phyloP scores from a whole-genome alignment of 37 sponge, comb jelly and placozoan genomes.

The Spongia lamella region DNA sequence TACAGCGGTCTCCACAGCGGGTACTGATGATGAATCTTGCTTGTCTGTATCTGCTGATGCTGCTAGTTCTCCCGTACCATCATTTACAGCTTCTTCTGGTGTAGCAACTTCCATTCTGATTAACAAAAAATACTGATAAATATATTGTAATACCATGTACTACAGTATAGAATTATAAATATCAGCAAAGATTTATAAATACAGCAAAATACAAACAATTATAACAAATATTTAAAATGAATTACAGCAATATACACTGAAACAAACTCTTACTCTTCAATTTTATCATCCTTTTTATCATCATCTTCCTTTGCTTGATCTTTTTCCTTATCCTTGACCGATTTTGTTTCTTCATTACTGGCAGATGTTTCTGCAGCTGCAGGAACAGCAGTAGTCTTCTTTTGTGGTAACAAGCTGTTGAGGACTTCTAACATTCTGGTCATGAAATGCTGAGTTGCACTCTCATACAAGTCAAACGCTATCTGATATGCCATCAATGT shows the following conservation, averaged over 20 bases:
- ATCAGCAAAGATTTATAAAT: too few relatives aligned
- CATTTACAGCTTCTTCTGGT: too few relatives aligned
- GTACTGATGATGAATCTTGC: too few relatives aligned
- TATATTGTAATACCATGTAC: too few relatives aligned
- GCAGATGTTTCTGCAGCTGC: background rate
- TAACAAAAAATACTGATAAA: background rate
- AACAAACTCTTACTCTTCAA: slow-evolving; percentile 5
- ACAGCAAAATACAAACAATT: too few relatives aligned
- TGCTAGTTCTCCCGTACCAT: too few relatives aligned
- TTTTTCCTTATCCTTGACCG: background rate
- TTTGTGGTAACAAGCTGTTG: slow-evolving; percentile 43
- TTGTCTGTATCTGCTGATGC: too few relatives aligned
- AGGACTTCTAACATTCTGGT: slow-evolving; percentile 57
- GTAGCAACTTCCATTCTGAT: too few relatives aligned
- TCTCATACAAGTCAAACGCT: slow-evolving; percentile 96
- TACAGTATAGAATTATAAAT: too few relatives aligned
- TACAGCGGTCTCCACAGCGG: too few relatives aligned
- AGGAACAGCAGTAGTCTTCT: slow-evolving; percentile 15
- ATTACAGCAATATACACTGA: too few relatives aligned
- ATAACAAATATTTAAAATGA: too few relatives aligned
- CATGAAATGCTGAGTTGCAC: slow-evolving; percentile 89
- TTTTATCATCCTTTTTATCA: background rate
- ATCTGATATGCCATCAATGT: slow-evolving; percentile 88
- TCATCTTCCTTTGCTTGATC: background rate
- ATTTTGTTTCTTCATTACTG: background rate